Evolutionary conservation across 1,140 invertebrate genomes (phyloP).

Genomic region (Leptoteleia sp.): DNA sequence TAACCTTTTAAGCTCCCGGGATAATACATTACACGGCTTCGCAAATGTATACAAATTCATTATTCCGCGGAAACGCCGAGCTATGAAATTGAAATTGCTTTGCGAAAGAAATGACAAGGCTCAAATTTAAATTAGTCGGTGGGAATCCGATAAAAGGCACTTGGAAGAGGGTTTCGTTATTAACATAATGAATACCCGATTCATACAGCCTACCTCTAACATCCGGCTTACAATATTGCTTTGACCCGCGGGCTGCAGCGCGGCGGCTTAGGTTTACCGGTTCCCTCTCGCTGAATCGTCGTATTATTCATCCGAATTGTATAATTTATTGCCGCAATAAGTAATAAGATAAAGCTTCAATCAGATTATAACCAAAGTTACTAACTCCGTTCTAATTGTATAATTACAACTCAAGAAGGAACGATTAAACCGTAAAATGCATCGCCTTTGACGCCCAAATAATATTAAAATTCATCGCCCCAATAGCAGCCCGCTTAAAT

Average conservation of each 20-base stretch:
- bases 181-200: slow-evolving; percentile 34
- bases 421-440: slow-evolving; percentile 14
- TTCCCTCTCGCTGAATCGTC: slow-evolving; percentile 33
- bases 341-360: slow-evolving; percentile 58
- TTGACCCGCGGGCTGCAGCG: slow-evolving; percentile 23
- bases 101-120: slow-evolving; percentile 7
- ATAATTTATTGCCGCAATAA: slow-evolving; percentile 54
- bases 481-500: neutral
- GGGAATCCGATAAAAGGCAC: slow-evolving; percentile 8
- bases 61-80: neutral
- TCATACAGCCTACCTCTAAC: slow-evolving; percentile 2
- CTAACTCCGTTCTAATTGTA: slow-evolving; percentile 25
- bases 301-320: slow-evolving; percentile 47
- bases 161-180: slow-evolving; percentile 24
- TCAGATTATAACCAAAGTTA: slow-evolving; percentile 40
- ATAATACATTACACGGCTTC: slow-evolving; percentile 34
- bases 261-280: slow-evolving; percentile 31
- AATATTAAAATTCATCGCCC: slow-evolving; percentile 20
- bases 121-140: slow-evolving; percentile 15
- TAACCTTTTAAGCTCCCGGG: slow-evolving; percentile 34
- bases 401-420: slow-evolving; percentile 40
- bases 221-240: slow-evolving; percentile 28
- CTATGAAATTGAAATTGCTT: neutral
- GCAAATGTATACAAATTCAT: slow-evolving; percentile 49
- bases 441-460: neutral